A percentile compares a stretch with the other conserved stretches of the same genome.
phyloP scores from a whole-genome alignment of 2,113 vertebrate species.

The Sigmodon hispidus region DNA sequence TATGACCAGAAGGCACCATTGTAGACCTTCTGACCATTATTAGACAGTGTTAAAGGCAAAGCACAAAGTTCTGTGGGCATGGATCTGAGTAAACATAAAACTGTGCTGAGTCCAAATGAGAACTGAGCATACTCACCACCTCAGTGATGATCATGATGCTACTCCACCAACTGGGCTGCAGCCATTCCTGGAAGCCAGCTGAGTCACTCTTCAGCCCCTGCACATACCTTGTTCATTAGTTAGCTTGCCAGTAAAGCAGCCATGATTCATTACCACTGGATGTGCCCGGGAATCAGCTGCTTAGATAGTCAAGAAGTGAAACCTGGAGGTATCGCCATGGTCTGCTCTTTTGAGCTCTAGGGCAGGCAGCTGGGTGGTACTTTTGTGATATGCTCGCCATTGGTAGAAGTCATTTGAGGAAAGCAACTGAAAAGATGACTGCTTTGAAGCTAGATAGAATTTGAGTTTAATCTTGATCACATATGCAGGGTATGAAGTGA shows the following conservation, averaged over 20 bases:
- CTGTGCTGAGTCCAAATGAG: no score
- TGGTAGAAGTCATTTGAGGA: not conserved
- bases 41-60: not conserved
- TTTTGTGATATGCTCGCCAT: not conserved
- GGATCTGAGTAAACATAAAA: not conserved
- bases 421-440: not conserved
- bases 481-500: not conserved
- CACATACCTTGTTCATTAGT: not conserved
- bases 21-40: not conserved
- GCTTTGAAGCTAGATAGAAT: not conserved
- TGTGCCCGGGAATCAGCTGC: not conserved
- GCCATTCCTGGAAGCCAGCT: not conserved
- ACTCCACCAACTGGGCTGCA: not conserved
- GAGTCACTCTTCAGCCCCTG: not conserved
- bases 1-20: not conserved
- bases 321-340: not conserved
- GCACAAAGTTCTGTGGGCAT: not conserved
- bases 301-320: not conserved
- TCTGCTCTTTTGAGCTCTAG: not conserved
- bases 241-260: not conserved
- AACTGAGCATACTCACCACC: not conserved
- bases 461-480: not conserved
- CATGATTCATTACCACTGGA: not conserved
- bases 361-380: not conserved
- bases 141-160: not conserved